Evolutionary conservation across 2,113 vertebrate species (phyloP).

Genomic region (Gobio gobio): DNA sequence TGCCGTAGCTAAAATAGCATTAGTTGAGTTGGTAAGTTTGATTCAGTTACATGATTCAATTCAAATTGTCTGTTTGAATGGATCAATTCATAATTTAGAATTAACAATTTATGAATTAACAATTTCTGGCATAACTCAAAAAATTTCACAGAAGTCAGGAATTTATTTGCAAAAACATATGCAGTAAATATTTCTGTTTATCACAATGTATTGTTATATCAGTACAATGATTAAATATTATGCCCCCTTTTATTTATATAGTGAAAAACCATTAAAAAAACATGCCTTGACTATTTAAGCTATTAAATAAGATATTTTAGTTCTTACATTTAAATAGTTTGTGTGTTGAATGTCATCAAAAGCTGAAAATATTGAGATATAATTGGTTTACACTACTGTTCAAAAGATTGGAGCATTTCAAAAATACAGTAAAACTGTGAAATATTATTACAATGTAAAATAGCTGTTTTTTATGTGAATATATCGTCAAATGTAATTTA

Average conservation of each 20-base stretch:
- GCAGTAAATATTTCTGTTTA: background rate
- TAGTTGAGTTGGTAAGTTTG: background rate
- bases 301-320: background rate
- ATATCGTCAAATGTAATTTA: background rate
- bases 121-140: background rate
- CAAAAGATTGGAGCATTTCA: background rate
- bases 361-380: background rate
- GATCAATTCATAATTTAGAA: background rate
- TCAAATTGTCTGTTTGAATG: background rate
- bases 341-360: background rate
- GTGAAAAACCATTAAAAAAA: background rate
- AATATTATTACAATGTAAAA: background rate
- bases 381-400: background rate
- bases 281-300: background rate
- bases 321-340: background rate
- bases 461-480: background rate
- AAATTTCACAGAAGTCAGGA: background rate
- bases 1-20: background rate
- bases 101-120: background rate
- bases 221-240: background rate
- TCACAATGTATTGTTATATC: background rate
- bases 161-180: background rate
- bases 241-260: background rate
- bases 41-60: background rate
- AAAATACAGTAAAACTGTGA: background rate